phyloP scores from a whole-genome alignment of 2,797 vertebrate genomes.

The Poecilia gillii region DNA sequence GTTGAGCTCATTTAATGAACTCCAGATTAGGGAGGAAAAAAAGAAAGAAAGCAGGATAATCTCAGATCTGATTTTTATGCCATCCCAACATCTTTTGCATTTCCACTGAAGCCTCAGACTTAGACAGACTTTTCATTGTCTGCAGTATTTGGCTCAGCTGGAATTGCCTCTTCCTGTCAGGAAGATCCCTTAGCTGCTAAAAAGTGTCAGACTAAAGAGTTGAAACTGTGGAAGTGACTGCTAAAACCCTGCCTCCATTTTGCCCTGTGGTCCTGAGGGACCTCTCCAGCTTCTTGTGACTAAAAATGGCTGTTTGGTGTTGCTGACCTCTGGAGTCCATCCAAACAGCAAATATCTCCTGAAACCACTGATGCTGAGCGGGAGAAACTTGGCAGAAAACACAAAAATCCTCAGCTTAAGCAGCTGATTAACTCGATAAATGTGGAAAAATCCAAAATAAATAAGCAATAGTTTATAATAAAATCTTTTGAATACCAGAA shows the following conservation, averaged over 20 bases:
- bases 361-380: conserved; percentile 19
- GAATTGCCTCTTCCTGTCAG: conserved; percentile 40
- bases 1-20: background rate
- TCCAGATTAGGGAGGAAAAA: background rate
- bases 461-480: background rate
- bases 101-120: conserved; percentile 23
- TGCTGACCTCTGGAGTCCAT: conserved; percentile 15
- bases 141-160: conserved; percentile 39
- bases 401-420: background rate
- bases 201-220: background rate
- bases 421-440: conserved; percentile 17
- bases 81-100: conserved; percentile 15
- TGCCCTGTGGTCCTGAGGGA: conserved; percentile 58
- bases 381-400: conserved; percentile 4
- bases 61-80: background rate
- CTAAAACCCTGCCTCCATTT: conserved; percentile 20
- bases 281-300: conserved; percentile 26
- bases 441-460: background rate
- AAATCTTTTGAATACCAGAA: background rate
- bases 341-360: conserved; percentile 16
- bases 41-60: background rate
- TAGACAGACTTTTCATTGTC: conserved; percentile 55
- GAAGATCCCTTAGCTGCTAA: conserved; percentile 29
- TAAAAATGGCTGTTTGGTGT: conserved; percentile 27
- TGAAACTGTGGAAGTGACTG: conserved; percentile 12